A percentile compares a stretch with the other conserved stretches of the same genome.
Conservation (phyloP, 53 echinoderm and acorn worm species). For the Paracentrotus lividus region DNA sequence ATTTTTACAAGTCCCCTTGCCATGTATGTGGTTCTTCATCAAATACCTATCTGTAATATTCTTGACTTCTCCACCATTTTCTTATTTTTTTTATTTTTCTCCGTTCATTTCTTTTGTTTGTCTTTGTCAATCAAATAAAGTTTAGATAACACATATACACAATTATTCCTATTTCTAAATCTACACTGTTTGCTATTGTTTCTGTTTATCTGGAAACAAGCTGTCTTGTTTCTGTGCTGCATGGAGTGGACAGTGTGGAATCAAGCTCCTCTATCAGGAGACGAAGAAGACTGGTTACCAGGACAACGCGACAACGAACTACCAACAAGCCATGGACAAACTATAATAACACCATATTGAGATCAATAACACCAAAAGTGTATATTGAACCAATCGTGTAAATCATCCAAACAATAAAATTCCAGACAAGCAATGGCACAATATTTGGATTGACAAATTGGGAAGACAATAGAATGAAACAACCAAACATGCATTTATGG, state of each 20-base stretch:
- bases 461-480: not conserved
- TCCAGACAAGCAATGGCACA: not conserved
- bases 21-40: no score
- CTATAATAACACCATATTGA: not conserved
- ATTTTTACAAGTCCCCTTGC: no score
- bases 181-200: not conserved
- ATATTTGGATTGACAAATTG: not conserved
- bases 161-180: not conserved
- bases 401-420: not conserved
- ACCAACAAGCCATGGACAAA: conserved; percentile 69
- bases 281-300: conserved; percentile 87
- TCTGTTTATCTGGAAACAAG: conserved; percentile 8
- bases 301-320: conserved; percentile 80
- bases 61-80: not conserved
- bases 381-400: not conserved
- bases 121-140: no score
- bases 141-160: not conserved
- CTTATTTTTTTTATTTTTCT: not conserved
- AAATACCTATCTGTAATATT: not conserved
- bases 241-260: not conserved
- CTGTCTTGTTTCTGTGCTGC: conserved; percentile 39
- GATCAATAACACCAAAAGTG: not conserved
- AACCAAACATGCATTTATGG: not conserved
- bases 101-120: not conserved
- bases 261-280: conserved; percentile 65